Base-by-base conservation (phyloP, 2,888 invertebrate genomes). In the Orgyia antiqua region DNA sequence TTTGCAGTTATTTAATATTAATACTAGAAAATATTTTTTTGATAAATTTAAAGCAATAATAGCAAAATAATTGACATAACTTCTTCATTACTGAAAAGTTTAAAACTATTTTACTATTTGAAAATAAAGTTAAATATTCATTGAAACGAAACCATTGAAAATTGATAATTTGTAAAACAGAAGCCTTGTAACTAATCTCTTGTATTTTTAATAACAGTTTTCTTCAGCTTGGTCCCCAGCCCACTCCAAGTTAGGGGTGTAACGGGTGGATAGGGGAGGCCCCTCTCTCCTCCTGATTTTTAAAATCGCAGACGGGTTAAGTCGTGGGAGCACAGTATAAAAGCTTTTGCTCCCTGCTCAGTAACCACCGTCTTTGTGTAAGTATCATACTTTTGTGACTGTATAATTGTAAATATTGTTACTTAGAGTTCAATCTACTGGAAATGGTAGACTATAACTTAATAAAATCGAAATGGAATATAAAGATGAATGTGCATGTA, bases 271-370 rank as follows among this genome's bases (percentile, higher is more conserved):
- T 17, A 3, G 26, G 54, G 51, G 44, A 47, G 48, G 36, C 37
- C 39, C 42, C 67, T 72, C 67, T 65, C 65, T 68, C 68, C 67
- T 68, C 54, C 67, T 71, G 82, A 80, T 80, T 79, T 79, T 74
- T 57, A 70, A 79, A 83, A 77, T 74, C 77, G 66, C 74, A 77
- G 75, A 74, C 75, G 78, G 79, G 76, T 74, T 78, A 77, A 73
- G 62, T 70, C 63, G 54, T 55, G 52, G 52, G 58, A 55, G 53
- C 42, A 39, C 42, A 42, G 48, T 46, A 49, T 44, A 49, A 49
- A 53, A 55, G 46, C 42, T 54, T 45, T 51, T 51, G 48, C 54
- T 51, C 59, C 51, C 23, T 32, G 28, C 51, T 49, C 49, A 29
- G 46, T 50, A 49, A 53, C 51, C 51, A 45, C 46, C 40, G 42